Conservation (phyloP, 2,113 vertebrate genomes). For the Trichomycterus rosablanca region DNA sequence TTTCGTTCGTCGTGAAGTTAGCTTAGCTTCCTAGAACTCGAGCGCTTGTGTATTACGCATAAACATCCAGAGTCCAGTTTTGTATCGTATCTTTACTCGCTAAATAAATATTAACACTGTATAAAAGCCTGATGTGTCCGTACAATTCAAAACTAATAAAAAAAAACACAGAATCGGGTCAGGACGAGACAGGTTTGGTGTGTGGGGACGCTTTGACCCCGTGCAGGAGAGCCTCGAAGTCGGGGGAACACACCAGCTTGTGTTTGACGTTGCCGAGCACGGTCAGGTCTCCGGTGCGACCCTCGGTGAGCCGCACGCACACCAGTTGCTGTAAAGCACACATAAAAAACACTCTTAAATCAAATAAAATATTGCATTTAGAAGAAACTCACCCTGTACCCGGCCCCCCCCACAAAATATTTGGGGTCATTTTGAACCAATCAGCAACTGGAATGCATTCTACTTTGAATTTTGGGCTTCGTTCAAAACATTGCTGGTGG, state of each 20-base stretch:
- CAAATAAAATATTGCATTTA: too few species aligned
- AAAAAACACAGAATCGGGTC: constrained; percentile 26
- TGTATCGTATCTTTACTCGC: constrained; percentile 41
- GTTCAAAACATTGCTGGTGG: too few species aligned
- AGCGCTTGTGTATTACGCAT: constrained; percentile 15
- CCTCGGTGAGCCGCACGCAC: constrained; percentile 63
- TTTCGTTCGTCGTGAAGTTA: constrained; percentile 19
- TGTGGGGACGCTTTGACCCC: constrained; percentile 34
- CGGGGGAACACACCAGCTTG: constrained; percentile 69
- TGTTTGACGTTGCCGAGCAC: constrained; percentile 67
- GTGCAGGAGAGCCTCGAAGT: constrained; percentile 63
- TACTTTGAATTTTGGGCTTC: too few species aligned
- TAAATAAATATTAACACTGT: constrained; percentile 52
- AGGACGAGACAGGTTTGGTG: neutral
- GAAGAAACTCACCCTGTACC: too few species aligned
- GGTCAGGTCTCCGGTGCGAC: constrained; percentile 64
- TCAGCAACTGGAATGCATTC: too few species aligned
- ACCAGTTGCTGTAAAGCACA: constrained; percentile 58
- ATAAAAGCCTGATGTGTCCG: constrained; percentile 32
- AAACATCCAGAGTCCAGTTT: constrained; percentile 19
- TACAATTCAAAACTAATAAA: too few species aligned
- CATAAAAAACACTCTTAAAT: too few species aligned
- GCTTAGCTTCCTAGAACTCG: constrained; percentile 9
- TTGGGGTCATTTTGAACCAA: too few species aligned
- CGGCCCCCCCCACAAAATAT: too few species aligned